Evolutionary conservation across 2,888 invertebrate genomes (phyloP).

Genomic region (Caenorhabditis zanzibari): DNA sequence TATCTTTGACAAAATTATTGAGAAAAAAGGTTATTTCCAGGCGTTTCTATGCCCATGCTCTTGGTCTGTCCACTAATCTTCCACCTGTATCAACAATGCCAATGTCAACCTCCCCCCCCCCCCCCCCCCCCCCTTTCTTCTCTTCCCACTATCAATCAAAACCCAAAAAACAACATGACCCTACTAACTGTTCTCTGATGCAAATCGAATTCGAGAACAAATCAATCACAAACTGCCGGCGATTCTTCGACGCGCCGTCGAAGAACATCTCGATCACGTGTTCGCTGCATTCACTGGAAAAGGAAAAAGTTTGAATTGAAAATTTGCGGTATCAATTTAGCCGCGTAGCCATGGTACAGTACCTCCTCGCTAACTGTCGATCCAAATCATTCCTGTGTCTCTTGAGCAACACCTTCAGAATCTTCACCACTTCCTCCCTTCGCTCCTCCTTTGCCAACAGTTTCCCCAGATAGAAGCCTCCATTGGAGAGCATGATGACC

Average conservation of each 20-base stretch:
- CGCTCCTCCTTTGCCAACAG: slow-evolving; percentile 62
- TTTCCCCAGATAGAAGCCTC: slow-evolving; percentile 75
- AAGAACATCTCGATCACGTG: slow-evolving; percentile 62
- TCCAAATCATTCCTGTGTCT: slow-evolving; percentile 66
- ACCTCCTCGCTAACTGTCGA: slow-evolving; percentile 69
- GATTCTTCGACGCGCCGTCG: slow-evolving; percentile 16
- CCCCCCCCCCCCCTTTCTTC: neutral
- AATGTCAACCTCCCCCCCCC: neutral
- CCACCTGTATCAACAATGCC: too few relatives aligned
- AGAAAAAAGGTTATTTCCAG: too few relatives aligned
- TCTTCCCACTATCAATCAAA: slow-evolving; percentile 1
- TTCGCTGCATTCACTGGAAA: slow-evolving; percentile 50
- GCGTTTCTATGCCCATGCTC: too few relatives aligned
- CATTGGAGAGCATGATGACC: slow-evolving; percentile 75
- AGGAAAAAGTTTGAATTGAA: neutral
- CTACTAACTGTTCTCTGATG: slow-evolving; percentile 62
- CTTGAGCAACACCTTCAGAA: slow-evolving; percentile 59
- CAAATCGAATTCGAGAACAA: slow-evolving; percentile 58
- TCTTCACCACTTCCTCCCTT: slow-evolving; percentile 53
- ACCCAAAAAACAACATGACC: neutral
- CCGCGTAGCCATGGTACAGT: too few relatives aligned
- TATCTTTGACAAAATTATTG: too few relatives aligned
- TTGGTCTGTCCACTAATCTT: too few relatives aligned
- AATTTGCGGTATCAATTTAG: too few relatives aligned
- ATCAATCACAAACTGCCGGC: slow-evolving; percentile 60